A percentile compares a stretch with the other conserved stretches of the same genome.
Evolutionary conservation across 2,113 vertebrate species (phyloP).

Genomic region (Phoxinus phoxinus): DNA sequence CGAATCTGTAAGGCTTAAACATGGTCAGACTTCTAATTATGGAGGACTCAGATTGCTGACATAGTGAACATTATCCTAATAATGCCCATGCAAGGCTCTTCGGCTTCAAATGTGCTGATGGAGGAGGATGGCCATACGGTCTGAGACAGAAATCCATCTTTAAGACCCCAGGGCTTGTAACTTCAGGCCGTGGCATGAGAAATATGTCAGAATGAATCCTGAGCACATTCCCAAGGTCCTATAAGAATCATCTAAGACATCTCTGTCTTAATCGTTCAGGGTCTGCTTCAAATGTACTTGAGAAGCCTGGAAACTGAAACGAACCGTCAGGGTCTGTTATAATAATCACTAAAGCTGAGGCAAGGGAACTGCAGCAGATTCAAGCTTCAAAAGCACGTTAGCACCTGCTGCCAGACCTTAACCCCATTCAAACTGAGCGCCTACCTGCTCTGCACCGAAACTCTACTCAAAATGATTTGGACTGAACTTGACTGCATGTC

Average conservation of each 20-base stretch:
- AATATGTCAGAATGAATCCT: conserved; percentile 11
- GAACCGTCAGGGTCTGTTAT: background rate
- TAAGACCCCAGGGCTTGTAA: conserved; percentile 12
- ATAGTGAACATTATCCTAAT: conserved; percentile 70
- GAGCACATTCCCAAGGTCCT: background rate
- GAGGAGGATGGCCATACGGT: background rate
- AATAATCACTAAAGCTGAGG: conserved; percentile 27
- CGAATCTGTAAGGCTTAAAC: conserved; percentile 64
- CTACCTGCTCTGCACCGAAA: background rate
- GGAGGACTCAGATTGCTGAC: conserved; percentile 61
- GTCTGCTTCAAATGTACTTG: background rate
- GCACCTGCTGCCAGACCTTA: background rate
- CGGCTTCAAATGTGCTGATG: conserved; percentile 41
- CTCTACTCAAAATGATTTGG: background rate
- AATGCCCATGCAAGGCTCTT: conserved; percentile 48
- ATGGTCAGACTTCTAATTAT: conserved; percentile 71
- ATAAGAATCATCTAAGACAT: conserved; percentile 15
- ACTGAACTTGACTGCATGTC: conserved; percentile 17
- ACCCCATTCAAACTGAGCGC: background rate
- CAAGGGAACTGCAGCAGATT: background rate
- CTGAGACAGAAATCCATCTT: conserved; percentile 2
- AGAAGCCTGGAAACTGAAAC: background rate
- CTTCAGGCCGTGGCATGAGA: conserved; percentile 13
- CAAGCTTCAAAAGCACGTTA: background rate
- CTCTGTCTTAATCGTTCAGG: conserved; percentile 29